These are phyloP conservation scores for Phengaris alcon DNA, from an alignment of 2,888 invertebrate species.

Conservation along the genomic window DNA sequence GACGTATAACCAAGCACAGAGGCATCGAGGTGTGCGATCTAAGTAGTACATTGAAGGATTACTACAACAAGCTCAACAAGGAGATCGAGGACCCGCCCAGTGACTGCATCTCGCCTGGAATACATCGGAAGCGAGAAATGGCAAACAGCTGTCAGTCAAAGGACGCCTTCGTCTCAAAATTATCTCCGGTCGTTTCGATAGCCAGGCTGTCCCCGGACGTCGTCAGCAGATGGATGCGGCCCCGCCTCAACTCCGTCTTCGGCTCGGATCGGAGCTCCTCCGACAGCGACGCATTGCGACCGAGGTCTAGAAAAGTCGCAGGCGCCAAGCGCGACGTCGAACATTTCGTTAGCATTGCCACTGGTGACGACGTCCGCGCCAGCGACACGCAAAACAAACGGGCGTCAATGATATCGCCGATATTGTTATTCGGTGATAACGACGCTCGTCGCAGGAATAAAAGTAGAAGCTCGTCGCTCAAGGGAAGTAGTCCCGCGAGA, in stretches of 20 bases:
- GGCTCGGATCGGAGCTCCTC: conserved; percentile 31
- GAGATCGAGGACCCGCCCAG: conserved; percentile 38
- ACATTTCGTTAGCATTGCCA: neutral
- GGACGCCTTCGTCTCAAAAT: neutral
- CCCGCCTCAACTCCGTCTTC: conserved; percentile 36
- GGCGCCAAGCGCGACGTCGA: neutral
- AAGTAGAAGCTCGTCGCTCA: neutral
- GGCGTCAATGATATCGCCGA: conserved; percentile 54
- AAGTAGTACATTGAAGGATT: conserved; percentile 44
- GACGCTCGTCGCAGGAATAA: neutral
- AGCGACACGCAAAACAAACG: conserved; percentile 6
- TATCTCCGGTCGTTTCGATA: conserved; percentile 35
- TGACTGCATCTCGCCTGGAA: neutral
- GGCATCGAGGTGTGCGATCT: conserved; percentile 51
- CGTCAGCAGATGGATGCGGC: conserved; percentile 39
- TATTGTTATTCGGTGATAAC: conserved; percentile 43
- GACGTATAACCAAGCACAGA: conserved; percentile 46
- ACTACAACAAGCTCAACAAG: conserved; percentile 47
- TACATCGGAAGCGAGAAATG: neutral
- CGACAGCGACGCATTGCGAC: neutral
- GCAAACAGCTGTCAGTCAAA: neutral
- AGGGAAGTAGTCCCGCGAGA: neutral
- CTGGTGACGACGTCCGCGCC: neutral
- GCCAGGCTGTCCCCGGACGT: conserved; percentile 38
- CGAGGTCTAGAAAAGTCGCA: neutral